phyloP scores from a whole-genome alignment of 1,140 invertebrate species.

The Aphaenogaster ashmeadi region DNA sequence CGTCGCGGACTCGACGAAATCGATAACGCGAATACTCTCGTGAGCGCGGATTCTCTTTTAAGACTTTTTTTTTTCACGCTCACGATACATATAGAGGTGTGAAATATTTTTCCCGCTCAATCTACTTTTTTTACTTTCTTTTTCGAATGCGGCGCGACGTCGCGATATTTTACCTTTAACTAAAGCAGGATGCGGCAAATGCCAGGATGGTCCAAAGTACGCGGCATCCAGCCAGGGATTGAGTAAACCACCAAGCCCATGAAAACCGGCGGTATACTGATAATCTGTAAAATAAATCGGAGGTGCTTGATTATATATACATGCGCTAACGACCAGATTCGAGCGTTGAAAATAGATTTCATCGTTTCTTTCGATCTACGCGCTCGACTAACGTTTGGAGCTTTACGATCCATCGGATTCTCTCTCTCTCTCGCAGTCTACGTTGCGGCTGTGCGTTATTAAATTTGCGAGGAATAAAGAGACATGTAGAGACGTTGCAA shows the following conservation, averaged over 20 bases:
- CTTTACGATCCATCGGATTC: slow-evolving; percentile 8
- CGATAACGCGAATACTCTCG: slow-evolving; percentile 77
- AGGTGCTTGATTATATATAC: slow-evolving; percentile 22
- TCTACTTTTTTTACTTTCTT: not conserved
- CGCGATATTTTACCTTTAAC: slow-evolving; percentile 88
- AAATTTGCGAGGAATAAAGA: slow-evolving; percentile 8
- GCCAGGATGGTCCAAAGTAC: slow-evolving; percentile 91
- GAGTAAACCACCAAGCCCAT: slow-evolving; percentile 89
- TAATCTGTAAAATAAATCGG: slow-evolving; percentile 89
- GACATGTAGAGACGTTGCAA: not conserved
- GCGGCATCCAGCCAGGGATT: slow-evolving; percentile 93
- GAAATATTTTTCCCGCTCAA: slow-evolving; percentile 1
- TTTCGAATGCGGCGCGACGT: not conserved
- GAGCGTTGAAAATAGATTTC: slow-evolving; percentile 53
- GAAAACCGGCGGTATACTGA: slow-evolving; percentile 88
- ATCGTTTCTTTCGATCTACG: slow-evolving; percentile 48
- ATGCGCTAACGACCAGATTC: not conserved
- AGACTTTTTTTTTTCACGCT: slow-evolving; percentile 57
- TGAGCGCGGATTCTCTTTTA: slow-evolving; percentile 66
- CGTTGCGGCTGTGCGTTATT: not conserved
- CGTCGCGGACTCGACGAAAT: slow-evolving; percentile 85
- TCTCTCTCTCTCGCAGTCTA: slow-evolving; percentile 36
- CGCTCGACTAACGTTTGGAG: not conserved
- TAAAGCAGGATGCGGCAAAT: slow-evolving; percentile 90
- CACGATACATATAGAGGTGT: slow-evolving; percentile 32